A percentile compares a stretch with the other conserved stretches of the same genome.
Evolutionary conservation across 1,140 invertebrate genomes (phyloP).

Genomic region (Metaphire vulgaris): DNA sequence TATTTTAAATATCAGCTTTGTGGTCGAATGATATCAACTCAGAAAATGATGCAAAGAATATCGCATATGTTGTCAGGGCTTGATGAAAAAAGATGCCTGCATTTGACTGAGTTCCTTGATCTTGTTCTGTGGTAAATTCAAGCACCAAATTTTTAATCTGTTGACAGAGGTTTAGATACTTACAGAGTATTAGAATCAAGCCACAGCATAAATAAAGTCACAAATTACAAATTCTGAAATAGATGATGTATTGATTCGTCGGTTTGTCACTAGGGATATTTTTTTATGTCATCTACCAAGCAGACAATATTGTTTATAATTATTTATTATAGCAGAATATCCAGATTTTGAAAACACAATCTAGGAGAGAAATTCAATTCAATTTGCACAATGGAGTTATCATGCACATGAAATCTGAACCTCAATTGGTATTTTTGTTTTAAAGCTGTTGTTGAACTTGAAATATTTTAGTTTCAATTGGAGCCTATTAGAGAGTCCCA

Average conservation of each 20-base stretch:
- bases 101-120: neutral
- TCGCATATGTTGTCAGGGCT: neutral
- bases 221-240: neutral
- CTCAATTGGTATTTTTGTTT: no score
- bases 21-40: neutral
- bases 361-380: no score
- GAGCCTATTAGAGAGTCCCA: no score
- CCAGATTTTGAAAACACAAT: no score
- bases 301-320: neutral
- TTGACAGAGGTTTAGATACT: neutral
- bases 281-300: neutral
- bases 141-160: neutral
- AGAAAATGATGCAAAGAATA: neutral
- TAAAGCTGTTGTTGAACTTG: no score
- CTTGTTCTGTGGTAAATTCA: neutral
- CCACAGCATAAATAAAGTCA: neutral
- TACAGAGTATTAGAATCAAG: neutral
- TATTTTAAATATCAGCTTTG: neutral
- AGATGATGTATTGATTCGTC: no score
- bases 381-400: no score
- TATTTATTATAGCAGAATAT: no score
- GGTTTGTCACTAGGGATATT: neutral
- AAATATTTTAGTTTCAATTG: no score
- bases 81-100: neutral
- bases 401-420: no score